These are phyloP conservation scores for Cheilosia impressa DNA, from an alignment of 2,888 invertebrate species.

Conservation along the genomic window DNA sequence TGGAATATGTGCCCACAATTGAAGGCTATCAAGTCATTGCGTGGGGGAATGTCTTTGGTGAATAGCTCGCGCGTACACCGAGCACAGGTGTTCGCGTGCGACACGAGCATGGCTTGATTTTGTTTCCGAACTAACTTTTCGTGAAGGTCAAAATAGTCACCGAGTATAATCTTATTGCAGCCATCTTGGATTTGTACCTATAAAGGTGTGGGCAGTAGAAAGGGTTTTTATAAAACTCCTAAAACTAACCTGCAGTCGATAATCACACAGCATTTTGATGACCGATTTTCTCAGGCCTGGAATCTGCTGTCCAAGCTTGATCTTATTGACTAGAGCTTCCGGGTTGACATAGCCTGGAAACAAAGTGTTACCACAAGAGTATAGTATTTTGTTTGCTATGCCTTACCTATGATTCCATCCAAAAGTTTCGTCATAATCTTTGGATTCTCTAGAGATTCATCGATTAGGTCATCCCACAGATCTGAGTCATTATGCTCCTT, in stretches of 20 bases:
- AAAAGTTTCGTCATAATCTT: conserved; percentile 87
- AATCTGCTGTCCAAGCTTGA: conserved; percentile 93
- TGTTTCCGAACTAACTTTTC: conserved; percentile 91
- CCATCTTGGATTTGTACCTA: conserved; percentile 94
- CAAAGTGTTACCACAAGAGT: not conserved
- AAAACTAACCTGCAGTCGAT: conserved; percentile 90
- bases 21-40: conserved; percentile 91
- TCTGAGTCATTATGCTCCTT: conserved; percentile 97
- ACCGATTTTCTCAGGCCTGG: conserved; percentile 95
- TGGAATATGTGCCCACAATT: conserved; percentile 96
- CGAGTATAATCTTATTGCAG: conserved; percentile 94
- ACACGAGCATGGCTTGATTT: conserved; percentile 89
- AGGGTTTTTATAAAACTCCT: not conserved
- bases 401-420: conserved; percentile 85
- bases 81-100: conserved; percentile 90
- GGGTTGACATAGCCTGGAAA: conserved; percentile 92
- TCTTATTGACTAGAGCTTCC: conserved; percentile 92
- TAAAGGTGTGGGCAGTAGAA: conserved; percentile 74
- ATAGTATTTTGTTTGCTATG: not conserved
- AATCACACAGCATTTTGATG: conserved; percentile 97
- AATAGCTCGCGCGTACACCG: conserved; percentile 91
- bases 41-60: conserved; percentile 88
- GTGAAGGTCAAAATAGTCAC: conserved; percentile 94
- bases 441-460: conserved; percentile 93
- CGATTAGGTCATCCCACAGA: conserved; percentile 95